Evolutionary conservation across 2,113 vertebrate species (phyloP).

Genomic region (Pygoscelis adeliae): DNA sequence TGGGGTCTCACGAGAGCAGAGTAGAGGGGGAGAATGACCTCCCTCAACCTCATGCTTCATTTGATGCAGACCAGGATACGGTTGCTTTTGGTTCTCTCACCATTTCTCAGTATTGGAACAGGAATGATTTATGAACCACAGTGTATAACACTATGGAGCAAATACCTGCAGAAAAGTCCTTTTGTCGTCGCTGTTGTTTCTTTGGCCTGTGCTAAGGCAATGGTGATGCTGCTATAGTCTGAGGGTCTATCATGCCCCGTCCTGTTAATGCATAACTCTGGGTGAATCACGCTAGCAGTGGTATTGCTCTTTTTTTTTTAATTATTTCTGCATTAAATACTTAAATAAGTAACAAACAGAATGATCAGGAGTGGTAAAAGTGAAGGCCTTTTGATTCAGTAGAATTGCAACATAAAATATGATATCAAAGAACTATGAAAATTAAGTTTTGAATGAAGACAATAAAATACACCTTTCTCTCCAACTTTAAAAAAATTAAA

Average conservation of each 20-base stretch:
- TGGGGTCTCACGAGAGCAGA: too few species aligned
- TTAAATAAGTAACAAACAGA: not conserved
- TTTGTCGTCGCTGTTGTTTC: not conserved
- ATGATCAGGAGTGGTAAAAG: not conserved
- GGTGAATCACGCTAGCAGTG: not conserved
- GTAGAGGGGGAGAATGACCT: too few species aligned
- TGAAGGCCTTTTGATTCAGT: not conserved
- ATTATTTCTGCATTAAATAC: not conserved
- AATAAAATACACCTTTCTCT: not conserved
- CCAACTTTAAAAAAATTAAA: not conserved
- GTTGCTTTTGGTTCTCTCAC: not conserved
- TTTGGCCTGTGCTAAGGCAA: not conserved
- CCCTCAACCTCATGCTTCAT: too few species aligned
- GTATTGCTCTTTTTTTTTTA: not conserved
- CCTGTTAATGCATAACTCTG: not conserved
- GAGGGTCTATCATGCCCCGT: accelerated
- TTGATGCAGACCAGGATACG: too few species aligned
- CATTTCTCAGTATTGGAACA: not conserved
- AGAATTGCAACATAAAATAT: not conserved
- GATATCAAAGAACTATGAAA: not conserved
- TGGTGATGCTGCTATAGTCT: not conserved
- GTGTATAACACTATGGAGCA: not conserved
- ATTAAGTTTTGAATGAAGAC: not conserved
- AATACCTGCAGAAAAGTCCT: not conserved
- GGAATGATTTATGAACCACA: not conserved